These are phyloP conservation scores for Mnemiopsis leidyi DNA, from an alignment of 37 sponge, comb jelly and placozoan species.

Conservation along the genomic window DNA sequence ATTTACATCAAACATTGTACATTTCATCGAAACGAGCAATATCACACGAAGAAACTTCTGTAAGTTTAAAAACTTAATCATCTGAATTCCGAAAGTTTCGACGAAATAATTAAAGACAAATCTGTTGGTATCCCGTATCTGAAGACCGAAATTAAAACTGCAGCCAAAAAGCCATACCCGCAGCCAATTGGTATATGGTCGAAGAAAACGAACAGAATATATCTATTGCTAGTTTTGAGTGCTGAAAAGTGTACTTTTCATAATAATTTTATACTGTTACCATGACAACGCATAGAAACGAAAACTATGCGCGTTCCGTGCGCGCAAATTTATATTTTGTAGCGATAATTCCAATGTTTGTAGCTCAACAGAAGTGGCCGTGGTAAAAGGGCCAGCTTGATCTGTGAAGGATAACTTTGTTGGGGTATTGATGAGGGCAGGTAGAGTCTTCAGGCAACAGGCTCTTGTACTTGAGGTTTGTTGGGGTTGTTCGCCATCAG, in stretches of 20 bases:
- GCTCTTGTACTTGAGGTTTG: conserved; percentile 81
- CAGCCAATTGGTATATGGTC: too few relatives aligned
- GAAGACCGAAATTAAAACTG: too few relatives aligned
- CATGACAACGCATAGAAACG: conserved; percentile 28
- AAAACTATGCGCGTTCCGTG: neutral
- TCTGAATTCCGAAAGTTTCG: too few relatives aligned
- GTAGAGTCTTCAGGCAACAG: conserved; percentile 57
- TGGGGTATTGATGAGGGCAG: too few relatives aligned
- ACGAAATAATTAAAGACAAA: too few relatives aligned
- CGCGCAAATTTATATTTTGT: neutral
- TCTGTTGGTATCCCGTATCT: too few relatives aligned
- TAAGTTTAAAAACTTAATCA: too few relatives aligned
- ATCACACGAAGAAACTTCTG: too few relatives aligned
- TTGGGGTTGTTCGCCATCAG: conserved; percentile 92
- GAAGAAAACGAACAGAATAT: neutral
- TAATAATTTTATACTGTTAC: neutral
- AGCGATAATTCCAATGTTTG: neutral
- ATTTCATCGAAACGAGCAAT: neutral
- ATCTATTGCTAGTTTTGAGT: neutral
- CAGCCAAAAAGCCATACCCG: too few relatives aligned
- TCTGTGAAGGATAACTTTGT: neutral
- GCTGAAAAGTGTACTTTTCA: conserved; percentile 28
- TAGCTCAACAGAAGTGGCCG: neutral
- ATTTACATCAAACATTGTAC: neutral
- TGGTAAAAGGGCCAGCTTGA: neutral